Conservation (phyloP, 2,888 invertebrate genomes). For the Suillia variegata region DNA sequence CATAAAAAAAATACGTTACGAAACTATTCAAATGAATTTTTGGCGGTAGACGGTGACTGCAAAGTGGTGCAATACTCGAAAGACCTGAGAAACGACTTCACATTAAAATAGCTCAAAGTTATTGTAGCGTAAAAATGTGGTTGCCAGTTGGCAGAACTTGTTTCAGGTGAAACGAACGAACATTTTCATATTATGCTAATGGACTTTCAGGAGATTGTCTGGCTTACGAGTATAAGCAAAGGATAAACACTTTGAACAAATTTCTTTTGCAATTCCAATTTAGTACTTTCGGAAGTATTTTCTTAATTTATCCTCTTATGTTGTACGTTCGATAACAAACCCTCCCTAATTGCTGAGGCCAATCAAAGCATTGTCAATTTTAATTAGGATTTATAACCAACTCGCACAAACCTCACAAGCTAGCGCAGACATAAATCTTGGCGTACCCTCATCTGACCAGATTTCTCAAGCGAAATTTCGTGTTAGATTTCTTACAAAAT, state of each 20-base stretch:
- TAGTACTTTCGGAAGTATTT: neutral
- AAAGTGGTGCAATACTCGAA: conserved; percentile 14
- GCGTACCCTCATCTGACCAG: neutral
- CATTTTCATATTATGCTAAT: neutral
- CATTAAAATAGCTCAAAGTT: conserved; percentile 7
- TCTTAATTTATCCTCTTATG: too few species aligned
- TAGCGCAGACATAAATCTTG: conserved; percentile 19
- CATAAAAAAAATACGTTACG: conserved; percentile 36
- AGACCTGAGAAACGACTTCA: too few species aligned
- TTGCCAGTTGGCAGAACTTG: neutral
- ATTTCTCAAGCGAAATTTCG: neutral
- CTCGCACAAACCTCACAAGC: neutral
- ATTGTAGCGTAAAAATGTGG: conserved; percentile 22
- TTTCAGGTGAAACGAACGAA: neutral
- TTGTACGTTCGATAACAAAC: conserved; percentile 13
- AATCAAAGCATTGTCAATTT: conserved; percentile 40
- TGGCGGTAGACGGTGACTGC: neutral
- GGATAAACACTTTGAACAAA: neutral
- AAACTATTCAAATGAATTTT: conserved; percentile 36
- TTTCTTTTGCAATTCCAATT: neutral
- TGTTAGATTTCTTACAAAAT: neutral
- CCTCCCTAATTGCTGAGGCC: conserved; percentile 32
- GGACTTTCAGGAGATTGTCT: neutral
- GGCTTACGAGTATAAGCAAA: neutral
- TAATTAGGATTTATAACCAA: conserved; percentile 47